Percentiles rank a stretch among this genome's conserved stretches.
Evolutionary conservation across 2,888 invertebrate genomes (phyloP).

Genomic region (Vandiemenella viatica): DNA sequence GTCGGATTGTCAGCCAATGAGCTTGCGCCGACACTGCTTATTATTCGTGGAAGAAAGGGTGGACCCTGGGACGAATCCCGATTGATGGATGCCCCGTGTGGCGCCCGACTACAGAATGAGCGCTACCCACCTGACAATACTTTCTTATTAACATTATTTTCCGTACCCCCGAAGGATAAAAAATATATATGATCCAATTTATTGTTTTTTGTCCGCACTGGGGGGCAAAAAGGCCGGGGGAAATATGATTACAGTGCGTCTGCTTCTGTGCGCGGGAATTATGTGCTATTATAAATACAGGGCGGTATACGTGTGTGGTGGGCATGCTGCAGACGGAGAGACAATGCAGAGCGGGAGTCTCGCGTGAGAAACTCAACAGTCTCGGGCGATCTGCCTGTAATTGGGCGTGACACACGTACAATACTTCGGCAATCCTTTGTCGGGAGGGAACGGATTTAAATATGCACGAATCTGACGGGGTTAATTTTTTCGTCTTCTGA

Average conservation of each 20-base stretch:
- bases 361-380: too few species aligned
- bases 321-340: too few species aligned
- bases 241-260: not conserved
- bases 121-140: not conserved
- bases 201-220: not conserved
- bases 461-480: too few species aligned
- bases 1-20: not conserved
- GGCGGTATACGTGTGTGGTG: too few species aligned
- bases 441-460: too few species aligned
- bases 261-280: not conserved
- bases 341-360: too few species aligned
- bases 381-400: too few species aligned
- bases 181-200: not conserved
- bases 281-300: not conserved
- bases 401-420: too few species aligned
- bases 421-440: too few species aligned
- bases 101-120: conserved; percentile 12
- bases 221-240: too few species aligned
- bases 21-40: conserved; percentile 5
- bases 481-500: too few species aligned
- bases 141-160: not conserved
- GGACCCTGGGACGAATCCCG: conserved; percentile 6
- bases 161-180: too few species aligned
- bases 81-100: conserved; percentile 14
- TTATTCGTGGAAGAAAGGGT: conserved; percentile 8